phyloP scores from a whole-genome alignment of 2,888 invertebrate genomes.

The Parelbella ahira region DNA sequence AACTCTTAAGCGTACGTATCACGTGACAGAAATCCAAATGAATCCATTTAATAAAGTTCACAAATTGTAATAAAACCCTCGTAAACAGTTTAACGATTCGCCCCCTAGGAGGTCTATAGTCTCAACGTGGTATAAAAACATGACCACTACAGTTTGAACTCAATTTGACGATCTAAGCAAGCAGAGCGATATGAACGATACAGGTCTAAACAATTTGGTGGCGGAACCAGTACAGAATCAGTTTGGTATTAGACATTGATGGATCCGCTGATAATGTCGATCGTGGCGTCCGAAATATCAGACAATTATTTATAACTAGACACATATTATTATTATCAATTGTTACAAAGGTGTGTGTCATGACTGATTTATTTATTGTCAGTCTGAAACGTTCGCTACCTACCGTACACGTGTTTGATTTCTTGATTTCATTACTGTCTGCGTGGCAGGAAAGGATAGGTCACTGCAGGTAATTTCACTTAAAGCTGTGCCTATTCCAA shows the following conservation, averaged over 20 bases:
- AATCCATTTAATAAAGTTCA: constrained; percentile 56
- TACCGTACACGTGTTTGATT: neutral
- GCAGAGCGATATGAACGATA: too few relatives aligned
- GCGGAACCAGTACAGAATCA: constrained; percentile 12
- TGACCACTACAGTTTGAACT: constrained; percentile 11
- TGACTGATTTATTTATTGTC: constrained; percentile 19
- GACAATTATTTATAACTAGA: constrained; percentile 29
- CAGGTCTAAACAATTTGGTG: constrained; percentile 7
- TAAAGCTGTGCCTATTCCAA: too few relatives aligned
- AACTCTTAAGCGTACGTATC: constrained; percentile 28
- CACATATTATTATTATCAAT: constrained; percentile 19
- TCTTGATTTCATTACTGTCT: neutral
- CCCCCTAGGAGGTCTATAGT: constrained; percentile 61
- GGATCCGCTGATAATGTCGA: constrained; percentile 20
- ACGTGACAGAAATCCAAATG: constrained; percentile 50
- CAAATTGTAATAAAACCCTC: constrained; percentile 62
- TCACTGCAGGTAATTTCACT: too few relatives aligned
- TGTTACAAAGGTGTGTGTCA: constrained; percentile 16
- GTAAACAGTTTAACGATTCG: constrained; percentile 66
- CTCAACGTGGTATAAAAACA: constrained; percentile 18
- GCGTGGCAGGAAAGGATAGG: too few relatives aligned
- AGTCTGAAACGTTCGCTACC: neutral
- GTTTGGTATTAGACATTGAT: constrained; percentile 21
- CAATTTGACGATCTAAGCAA: too few relatives aligned
- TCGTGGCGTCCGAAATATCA: constrained; percentile 25